Percentiles rank a stretch among this genome's conserved stretches.
phyloP scores from a whole-genome alignment of 2,113 vertebrate genomes.

The Desmodus rotundus region DNA sequence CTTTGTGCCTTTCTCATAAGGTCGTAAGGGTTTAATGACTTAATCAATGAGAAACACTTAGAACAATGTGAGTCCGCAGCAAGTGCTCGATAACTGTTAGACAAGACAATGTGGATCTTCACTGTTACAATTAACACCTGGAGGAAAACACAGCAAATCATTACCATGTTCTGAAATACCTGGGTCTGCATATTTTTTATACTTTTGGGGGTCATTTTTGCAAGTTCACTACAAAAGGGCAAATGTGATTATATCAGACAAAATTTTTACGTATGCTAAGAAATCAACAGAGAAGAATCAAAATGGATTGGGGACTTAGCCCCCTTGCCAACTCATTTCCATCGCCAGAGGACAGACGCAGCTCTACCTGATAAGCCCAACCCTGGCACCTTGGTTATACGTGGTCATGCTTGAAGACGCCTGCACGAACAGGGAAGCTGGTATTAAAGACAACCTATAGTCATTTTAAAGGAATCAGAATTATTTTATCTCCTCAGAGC shows the following conservation, averaged over 20 bases:
- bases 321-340: background rate
- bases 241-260: background rate
- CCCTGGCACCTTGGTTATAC: fast-evolving
- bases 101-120: fast-evolving
- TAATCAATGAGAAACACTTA: background rate
- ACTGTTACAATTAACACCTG: background rate
- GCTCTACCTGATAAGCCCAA: too few species aligned
- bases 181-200: background rate
- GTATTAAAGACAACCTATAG: background rate
- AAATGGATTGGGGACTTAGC: background rate
- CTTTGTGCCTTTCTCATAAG: background rate
- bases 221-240: background rate
- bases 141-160: background rate
- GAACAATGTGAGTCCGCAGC: fast-evolving
- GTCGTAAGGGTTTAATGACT: background rate
- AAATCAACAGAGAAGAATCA: background rate
- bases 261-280: background rate
- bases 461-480: background rate
- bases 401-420: background rate
- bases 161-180: background rate
- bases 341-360: too few species aligned
- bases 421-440: background rate
- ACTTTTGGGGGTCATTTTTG: background rate
- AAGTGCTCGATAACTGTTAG: background rate
- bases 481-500: background rate